phyloP scores from a whole-genome alignment of 2,113 vertebrate genomes.

The Nibea coibor region DNA sequence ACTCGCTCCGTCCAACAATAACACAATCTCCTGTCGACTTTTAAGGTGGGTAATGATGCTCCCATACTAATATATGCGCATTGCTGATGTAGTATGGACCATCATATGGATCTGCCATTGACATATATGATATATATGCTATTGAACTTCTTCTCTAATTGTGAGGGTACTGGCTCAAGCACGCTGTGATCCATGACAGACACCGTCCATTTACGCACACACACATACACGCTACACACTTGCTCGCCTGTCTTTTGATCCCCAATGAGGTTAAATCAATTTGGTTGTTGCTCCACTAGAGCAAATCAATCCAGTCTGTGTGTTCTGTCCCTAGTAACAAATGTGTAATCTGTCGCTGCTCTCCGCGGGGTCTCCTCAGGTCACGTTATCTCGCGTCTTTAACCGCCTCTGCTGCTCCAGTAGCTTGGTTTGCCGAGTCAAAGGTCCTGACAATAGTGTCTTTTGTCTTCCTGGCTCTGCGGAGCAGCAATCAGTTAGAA shows the following conservation, averaged over 20 bases:
- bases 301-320: background rate
- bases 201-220: background rate
- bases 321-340: background rate
- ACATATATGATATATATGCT: background rate
- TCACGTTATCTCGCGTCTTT: background rate
- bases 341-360: background rate
- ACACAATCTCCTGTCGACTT: no score
- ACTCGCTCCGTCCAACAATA: no score
- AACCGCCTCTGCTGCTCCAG: background rate
- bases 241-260: conserved; percentile 1
- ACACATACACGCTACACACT: background rate
- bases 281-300: background rate
- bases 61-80: no score
- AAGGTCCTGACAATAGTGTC: background rate
- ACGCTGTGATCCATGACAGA: background rate
- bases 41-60: no score
- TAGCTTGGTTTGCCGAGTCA: background rate
- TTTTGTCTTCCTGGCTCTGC: background rate
- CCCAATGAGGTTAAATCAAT: background rate
- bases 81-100: background rate
- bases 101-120: no score
- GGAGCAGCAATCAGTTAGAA: background rate
- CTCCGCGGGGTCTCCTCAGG: background rate
- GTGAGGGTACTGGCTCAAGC: background rate
- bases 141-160: background rate